Base-by-base conservation (phyloP, 2,888 invertebrate species). In the Folsomia candida region DNA sequence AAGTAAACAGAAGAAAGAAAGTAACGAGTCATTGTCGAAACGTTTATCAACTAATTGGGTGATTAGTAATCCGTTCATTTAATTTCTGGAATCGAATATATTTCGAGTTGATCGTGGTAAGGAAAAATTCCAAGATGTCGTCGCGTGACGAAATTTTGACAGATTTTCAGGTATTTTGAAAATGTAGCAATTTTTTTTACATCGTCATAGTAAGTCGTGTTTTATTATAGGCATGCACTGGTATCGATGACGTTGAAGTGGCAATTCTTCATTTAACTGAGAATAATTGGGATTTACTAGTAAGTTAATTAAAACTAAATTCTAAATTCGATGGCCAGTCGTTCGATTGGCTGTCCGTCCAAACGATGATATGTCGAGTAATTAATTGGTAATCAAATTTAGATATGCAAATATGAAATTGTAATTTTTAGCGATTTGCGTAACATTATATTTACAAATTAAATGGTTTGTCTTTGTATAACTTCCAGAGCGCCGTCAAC, bases 161-260 rank as follows among this genome's bases (percentile, higher is more conserved):
- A 28, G 79, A 81, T 74, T 81, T 81, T 73, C 81, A 81, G 78
- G 81, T 81, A 73, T 58, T 20, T 65, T 2, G n/a, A 20, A 22
- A 20, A 9, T 22, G 6, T 65, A 14, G 25, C 24, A 24, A 20
- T 9, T 66, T 24, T 54, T 62, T 20, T 68, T 2, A 26, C 9
- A 54, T 22, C n/a, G 22, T 4, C 18, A 22, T 20, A 22, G 54
- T 6, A 54, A 20, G 6, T n/a, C n/a, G 60, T 37, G 58, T 51
- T 71, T 73, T 72, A 78, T 57, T 78, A 58, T 83, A 94, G 94
- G 91, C 92, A 79, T 93, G 93, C 82, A 93, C 94, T 81, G 93
- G 92, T 79, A 91, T 94, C 81, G 93, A 94, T 81, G 93, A 94
- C 88, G 90, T 94, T 80, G 93, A 89, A 58, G 91, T 91, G 84